Evolutionary conservation across 2,113 vertebrate species (phyloP), one percentile per base, ranked within the genome.

Genomic region (Gyps fulvus): DNA sequence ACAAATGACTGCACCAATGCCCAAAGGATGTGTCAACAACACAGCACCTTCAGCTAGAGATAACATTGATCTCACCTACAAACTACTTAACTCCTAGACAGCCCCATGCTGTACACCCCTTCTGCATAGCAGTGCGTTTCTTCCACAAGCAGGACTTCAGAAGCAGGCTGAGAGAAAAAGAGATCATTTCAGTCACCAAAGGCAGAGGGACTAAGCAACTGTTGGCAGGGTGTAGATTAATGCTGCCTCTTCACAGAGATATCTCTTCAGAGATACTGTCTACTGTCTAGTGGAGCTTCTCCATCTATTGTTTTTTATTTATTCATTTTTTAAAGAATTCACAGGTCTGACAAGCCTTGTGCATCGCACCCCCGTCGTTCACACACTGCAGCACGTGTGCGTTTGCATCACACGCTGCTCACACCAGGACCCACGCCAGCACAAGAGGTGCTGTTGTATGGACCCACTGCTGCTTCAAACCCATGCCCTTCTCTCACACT

Each of bases 21-120:
- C 57, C 31, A 7, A 45, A 71, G 40, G 9, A 72, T n/a, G 20
- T 17, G 4, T 59, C 74, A 66, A 18, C 55, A 47, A 0, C 3
- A 3, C 65, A 40, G 32, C 58, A 54, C 49, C 63, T 82, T 58
- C 26, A 55, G 45, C 45, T 62, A 11, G 40, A 27, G 18, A 10
- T 5, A 54, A 20, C 0, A 0, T 11, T 40, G 17, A 32, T 22
- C 71, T 43, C 31, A 2, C 20, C 67, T 40, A 42, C 23, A 45
- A 80, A 49, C 20, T 23, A 4, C 26, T 49, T 7, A 16, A 13
- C 36, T 52, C 54, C 52, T 32, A 16, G 38, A 29, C 17, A 87
- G 34, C 16, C n/a, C 13, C 22, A 2, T 4, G 3, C 36, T 8
- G 19, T 8, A 8, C 77, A 36, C 6, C 18, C 13, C 16, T n/a